A percentile compares a stretch with the other conserved stretches of the same genome.
Conservation (phyloP, 2,888 invertebrate genomes). For the Chrysodeixis includens region DNA sequence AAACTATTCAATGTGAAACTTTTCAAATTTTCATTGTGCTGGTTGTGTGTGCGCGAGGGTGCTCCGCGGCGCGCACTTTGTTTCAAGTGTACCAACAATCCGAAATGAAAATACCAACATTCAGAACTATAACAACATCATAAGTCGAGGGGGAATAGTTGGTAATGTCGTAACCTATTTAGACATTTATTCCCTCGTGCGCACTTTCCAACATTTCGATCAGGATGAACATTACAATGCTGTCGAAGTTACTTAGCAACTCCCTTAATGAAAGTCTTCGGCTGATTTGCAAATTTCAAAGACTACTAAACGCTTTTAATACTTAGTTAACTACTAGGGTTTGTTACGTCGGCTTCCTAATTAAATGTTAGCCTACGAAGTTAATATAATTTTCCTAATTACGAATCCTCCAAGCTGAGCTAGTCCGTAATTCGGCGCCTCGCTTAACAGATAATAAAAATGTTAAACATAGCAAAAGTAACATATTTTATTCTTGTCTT, state of each 20-base stretch:
- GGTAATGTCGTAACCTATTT: conserved; percentile 34
- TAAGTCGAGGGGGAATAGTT: conserved; percentile 28
- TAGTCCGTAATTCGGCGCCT: conserved; percentile 37
- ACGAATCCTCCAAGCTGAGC: conserved; percentile 50
- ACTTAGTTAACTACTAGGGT: conserved; percentile 22
- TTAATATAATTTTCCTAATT: conserved; percentile 56
- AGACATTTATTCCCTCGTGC: conserved; percentile 20
- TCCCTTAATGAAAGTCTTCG: conserved; percentile 9
- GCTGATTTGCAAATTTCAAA: conserved; percentile 1
- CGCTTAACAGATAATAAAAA: conserved; percentile 50
- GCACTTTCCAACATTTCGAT: conserved; percentile 9
- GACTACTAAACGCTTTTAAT: conserved; percentile 13
- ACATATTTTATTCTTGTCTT: conserved; percentile 28
- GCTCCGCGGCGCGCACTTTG: conserved; percentile 31
- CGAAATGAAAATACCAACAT: conserved; percentile 48
- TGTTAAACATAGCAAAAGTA: conserved; percentile 38
- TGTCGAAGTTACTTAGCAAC: conserved; percentile 14
- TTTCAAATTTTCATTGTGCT: conserved; percentile 68
- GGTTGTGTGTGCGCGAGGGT: conserved; percentile 44
- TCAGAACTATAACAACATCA: conserved; percentile 44
- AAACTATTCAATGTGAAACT: conserved; percentile 61
- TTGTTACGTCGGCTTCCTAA: conserved; percentile 29
- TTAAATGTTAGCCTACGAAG: conserved; percentile 46
- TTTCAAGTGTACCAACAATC: conserved; percentile 36
- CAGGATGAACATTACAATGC: conserved; percentile 15